phyloP scores from a whole-genome alignment of 2,888 invertebrate species.

The Scrobipalpa costella region DNA sequence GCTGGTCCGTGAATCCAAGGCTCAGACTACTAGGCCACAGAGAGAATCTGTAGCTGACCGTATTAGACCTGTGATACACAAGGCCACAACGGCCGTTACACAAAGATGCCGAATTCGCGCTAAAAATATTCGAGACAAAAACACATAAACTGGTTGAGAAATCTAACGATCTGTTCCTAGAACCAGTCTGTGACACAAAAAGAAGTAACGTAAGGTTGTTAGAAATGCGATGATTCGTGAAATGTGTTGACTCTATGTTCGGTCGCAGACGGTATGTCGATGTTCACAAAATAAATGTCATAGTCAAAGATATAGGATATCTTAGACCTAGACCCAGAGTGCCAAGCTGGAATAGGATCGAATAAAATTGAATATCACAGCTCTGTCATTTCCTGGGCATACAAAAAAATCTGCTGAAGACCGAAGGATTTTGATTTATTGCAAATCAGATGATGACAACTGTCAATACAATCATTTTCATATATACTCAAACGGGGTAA shows the following conservation, averaged over 20 bases:
- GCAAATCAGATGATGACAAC: no score
- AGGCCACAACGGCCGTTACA: constrained; percentile 59
- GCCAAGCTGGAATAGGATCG: no score
- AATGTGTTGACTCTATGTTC: background rate
- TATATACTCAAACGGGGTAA: no score
- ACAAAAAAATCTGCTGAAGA: no score
- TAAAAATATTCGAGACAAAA: constrained; percentile 27
- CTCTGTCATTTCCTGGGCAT: no score
- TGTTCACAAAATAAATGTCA: no score
- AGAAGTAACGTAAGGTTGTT: background rate
- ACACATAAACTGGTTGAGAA: constrained; percentile 9
- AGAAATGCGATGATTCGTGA: background rate
- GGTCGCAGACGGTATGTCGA: background rate
- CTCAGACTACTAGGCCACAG: background rate
- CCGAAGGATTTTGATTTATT: no score
- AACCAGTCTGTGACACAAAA: background rate
- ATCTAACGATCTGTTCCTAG: constrained; percentile 13
- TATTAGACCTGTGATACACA: constrained; percentile 40
- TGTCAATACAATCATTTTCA: no score
- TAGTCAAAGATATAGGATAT: no score
- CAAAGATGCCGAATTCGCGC: constrained; percentile 48
- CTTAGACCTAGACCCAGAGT: no score
- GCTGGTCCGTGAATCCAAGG: no score
- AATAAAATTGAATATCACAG: no score
- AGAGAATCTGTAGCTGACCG: background rate